A percentile compares a stretch with the other conserved stretches of the same genome.
These are phyloP conservation scores for Eretmochelys imbricata DNA, from an alignment of 2,113 vertebrate genomes.

Conservation along the genomic window DNA sequence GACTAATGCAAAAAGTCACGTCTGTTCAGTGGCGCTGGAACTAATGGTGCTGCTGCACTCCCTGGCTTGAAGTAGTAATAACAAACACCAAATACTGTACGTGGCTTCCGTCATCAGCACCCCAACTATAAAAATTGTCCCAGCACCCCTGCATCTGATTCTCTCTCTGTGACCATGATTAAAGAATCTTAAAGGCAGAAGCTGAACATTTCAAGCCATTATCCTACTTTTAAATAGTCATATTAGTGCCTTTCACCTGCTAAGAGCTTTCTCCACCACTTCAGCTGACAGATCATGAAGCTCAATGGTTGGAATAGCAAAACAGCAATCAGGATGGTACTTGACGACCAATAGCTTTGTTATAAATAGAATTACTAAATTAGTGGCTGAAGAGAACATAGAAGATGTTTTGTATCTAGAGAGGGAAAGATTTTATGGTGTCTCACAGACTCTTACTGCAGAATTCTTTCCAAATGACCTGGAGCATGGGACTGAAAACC, in stretches of 20 bases:
- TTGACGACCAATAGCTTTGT: background rate
- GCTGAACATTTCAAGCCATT: background rate
- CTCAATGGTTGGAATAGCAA: background rate
- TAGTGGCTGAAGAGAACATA: background rate
- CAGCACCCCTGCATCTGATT: background rate
- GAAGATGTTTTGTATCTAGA: background rate
- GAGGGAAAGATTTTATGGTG: background rate
- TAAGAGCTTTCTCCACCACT: background rate
- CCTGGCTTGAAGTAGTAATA: background rate
- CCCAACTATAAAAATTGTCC: too few relatives aligned
- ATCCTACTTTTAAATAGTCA: background rate
- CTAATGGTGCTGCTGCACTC: too few relatives aligned
- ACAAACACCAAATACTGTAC: background rate
- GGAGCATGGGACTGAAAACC: background rate
- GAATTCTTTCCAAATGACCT: background rate
- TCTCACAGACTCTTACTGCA: background rate
- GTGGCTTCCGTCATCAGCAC: background rate
- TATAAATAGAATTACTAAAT: background rate
- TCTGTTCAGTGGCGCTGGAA: background rate
- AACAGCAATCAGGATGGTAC: background rate
- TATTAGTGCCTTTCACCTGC: background rate
- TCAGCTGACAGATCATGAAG: background rate
- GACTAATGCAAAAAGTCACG: accelerated
- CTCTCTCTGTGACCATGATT: background rate
- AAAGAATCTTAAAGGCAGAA: background rate